Percentiles rank a stretch among this genome's conserved stretches.
Conservation (phyloP, 2,113 vertebrate genomes). For the Polyodon spathula region DNA sequence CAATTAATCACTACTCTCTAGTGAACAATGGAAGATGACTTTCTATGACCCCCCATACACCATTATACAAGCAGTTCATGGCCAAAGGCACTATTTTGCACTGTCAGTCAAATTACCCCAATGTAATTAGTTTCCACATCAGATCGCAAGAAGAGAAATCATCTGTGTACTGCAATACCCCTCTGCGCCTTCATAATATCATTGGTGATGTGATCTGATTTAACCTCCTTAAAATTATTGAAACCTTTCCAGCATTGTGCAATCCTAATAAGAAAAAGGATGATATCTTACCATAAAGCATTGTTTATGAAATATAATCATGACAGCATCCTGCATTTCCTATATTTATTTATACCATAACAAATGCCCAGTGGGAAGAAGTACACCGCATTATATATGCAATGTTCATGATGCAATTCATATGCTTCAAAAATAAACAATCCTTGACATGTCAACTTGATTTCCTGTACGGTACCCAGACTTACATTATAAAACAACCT, state of each 20-base stretch:
- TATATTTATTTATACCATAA: neutral
- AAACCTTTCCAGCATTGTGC: neutral
- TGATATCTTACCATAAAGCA: neutral
- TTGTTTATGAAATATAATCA: neutral
- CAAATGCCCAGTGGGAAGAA: neutral
- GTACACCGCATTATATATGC: neutral
- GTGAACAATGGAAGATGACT: constrained; percentile 44
- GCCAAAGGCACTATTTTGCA: neutral
- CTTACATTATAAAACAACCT: neutral
- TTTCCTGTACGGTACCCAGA: neutral
- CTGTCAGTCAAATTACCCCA: constrained; percentile 5
- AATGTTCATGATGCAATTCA: neutral
- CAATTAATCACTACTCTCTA: constrained; percentile 63
- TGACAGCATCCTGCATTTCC: neutral
- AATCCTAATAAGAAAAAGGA: neutral
- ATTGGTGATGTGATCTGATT: neutral
- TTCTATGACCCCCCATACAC: constrained; percentile 49
- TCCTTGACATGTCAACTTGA: neutral
- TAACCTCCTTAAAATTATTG: neutral
- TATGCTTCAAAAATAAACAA: neutral
- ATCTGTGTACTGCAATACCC: neutral
- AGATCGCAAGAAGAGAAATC: neutral
- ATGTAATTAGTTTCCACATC: neutral
- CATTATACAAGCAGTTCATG: constrained; percentile 30
- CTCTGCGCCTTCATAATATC: neutral